Evolutionary conservation across 2,113 vertebrate genomes (phyloP).

Genomic region (Strix aluco): DNA sequence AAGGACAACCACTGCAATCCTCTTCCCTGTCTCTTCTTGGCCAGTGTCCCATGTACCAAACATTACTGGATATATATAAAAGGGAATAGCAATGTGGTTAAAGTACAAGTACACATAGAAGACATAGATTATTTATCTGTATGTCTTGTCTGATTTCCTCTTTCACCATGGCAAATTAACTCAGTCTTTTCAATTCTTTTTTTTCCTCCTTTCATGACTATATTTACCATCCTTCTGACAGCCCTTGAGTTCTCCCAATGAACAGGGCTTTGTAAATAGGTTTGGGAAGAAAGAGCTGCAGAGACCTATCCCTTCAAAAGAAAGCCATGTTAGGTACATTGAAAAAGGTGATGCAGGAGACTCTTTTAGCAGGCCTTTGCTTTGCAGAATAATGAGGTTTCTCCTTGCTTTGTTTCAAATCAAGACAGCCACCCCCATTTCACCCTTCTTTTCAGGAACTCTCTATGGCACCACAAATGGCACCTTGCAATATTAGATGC

Average conservation of each 20-base stretch:
- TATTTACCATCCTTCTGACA: background rate
- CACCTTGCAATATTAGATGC: background rate
- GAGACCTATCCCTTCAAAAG: background rate
- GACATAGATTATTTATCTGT: background rate
- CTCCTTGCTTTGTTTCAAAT: background rate
- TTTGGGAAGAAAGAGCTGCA: background rate
- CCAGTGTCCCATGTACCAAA: background rate
- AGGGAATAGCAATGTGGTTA: background rate
- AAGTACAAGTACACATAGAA: background rate
- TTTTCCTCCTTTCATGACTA: background rate
- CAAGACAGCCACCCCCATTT: background rate
- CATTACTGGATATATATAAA: background rate
- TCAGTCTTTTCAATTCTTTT: background rate
- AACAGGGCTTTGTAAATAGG: background rate
- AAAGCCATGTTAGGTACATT: background rate
- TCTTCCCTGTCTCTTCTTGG: constrained; percentile 14
- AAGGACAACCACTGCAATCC: constrained; percentile 27
- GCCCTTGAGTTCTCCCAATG: background rate
- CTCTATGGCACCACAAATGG: background rate
- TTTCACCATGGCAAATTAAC: background rate
- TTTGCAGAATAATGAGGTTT: background rate
- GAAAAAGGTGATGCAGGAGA: background rate
- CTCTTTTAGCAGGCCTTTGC: background rate
- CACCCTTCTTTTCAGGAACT: background rate
- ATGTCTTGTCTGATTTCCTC: background rate